Evolutionary conservation across 2,888 invertebrate species (phyloP), one percentile per base, ranked within the genome.

Genomic region (Drosophila nr. medialis): DNA sequence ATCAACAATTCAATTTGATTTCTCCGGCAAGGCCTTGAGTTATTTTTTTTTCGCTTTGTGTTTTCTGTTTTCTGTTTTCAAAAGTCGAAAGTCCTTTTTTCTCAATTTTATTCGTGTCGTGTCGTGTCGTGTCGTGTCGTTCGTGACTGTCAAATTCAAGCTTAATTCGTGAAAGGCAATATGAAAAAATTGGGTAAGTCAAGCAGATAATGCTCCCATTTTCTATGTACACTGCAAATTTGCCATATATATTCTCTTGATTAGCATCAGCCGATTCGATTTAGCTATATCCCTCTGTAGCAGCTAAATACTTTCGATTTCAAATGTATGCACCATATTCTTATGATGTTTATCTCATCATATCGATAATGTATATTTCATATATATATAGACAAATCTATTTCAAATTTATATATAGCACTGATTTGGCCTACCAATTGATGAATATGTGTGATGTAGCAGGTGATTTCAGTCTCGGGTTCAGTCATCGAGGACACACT

Each of bases 101-200:
- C 71, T 64, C 60, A 61, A 58, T 55, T 66, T 63, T 65, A 53
- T 63, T 77, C 63, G 58, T 70, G 45, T 55, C 13, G 13, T 34
- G n/a, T n/a, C n/a, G n/a, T n/a, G n/a, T n/a, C n/a, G n/a, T 51
- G 21, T 36, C 51, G 56, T 63, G 30, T 56, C 38, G 54, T 60
- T 62, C 53, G 60, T 59, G 49, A 54, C 51, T 72, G 53, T 70
- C 27, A 40, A 51, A 29, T 34, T 24, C 21, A 60, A 24, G 24
- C 11, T n/a, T 36, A 50, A 18, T 36, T 59, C 62, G 64, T 59
- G 53, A 67, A 71, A 36, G 13, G 27, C 72, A 89, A 72, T 27
- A 89, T 86, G 86, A 89, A 89, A 80, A 89, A 86, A 48, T 84
- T 85, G 49, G 86, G 86, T 86, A 74, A 86, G 86, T 76, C 10